Percentiles rank a stretch among this genome's conserved stretches.
Evolutionary conservation across 2,888 invertebrate genomes (phyloP).

Genomic region (Venusia cambrica): DNA sequence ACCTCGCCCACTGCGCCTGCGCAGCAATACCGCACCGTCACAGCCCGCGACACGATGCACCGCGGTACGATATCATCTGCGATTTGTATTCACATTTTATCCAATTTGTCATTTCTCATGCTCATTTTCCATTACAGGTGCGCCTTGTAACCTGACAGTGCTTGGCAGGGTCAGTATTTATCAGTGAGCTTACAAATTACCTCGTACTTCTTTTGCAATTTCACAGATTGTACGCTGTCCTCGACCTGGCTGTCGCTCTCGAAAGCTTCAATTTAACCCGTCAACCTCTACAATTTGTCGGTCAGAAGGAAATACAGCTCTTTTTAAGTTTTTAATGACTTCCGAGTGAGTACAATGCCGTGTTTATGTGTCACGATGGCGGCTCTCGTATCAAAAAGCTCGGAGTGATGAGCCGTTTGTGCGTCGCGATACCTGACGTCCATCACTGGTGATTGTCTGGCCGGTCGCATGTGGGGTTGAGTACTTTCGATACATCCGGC

Average conservation of each 20-base stretch:
- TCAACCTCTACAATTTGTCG: conserved; percentile 29
- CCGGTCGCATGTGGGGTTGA: conserved; percentile 48
- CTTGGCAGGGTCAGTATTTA: conserved; percentile 20
- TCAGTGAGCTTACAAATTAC: conserved; percentile 27
- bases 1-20: conserved; percentile 76
- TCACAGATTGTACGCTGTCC: conserved; percentile 27
- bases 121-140: conserved; percentile 17
- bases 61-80: conserved; percentile 22
- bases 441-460: conserved; percentile 19
- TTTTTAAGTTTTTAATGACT: conserved; percentile 31
- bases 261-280: conserved; percentile 33
- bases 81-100: conserved; percentile 28
- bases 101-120: conserved; percentile 29
- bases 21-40: conserved; percentile 33
- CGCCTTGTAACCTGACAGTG: conserved; percentile 18
- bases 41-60: conserved; percentile 38
- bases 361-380: conserved; percentile 17
- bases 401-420: conserved; percentile 17
- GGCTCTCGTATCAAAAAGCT: conserved; percentile 13
- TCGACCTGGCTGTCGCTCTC: conserved; percentile 29
- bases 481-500: conserved; percentile 78
- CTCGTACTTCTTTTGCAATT: conserved; percentile 32
- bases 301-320: conserved; percentile 30
- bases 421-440: conserved; percentile 19
- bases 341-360: conserved; percentile 24